Conservation (phyloP, 2,888 invertebrate genomes). For the Chrysodeixis includens region DNA sequence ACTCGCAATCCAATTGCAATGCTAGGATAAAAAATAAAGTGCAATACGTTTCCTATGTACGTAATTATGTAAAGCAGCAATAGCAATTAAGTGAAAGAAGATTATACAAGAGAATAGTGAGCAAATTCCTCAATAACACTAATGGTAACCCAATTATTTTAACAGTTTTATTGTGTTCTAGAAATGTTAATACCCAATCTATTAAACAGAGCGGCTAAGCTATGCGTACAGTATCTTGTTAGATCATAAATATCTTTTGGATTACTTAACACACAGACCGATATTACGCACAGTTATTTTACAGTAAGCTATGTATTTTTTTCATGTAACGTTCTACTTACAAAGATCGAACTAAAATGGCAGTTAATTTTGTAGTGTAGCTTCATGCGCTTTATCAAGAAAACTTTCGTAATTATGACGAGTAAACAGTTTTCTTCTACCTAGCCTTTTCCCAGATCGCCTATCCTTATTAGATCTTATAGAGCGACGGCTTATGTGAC, state of each 20-base stretch:
- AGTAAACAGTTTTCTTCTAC: too few relatives aligned
- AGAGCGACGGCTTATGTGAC: too few relatives aligned
- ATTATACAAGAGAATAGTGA: not conserved
- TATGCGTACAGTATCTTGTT: constrained; percentile 9
- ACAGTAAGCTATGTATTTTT: not conserved
- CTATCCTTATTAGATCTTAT: too few relatives aligned
- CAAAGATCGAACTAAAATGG: too few relatives aligned
- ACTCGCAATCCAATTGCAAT: too few relatives aligned
- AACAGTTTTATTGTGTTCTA: not conserved
- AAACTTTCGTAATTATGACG: too few relatives aligned
- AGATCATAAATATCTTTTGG: constrained; percentile 10
- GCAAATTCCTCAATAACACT: too few relatives aligned
- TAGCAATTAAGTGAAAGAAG: not conserved
- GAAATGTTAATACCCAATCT: not conserved
- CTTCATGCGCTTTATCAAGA: too few relatives aligned
- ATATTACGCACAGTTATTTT: not conserved
- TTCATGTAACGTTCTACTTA: not conserved
- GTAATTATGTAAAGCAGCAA: not conserved
- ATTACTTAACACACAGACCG: not conserved
- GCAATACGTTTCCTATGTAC: not conserved
- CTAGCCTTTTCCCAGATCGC: too few relatives aligned
- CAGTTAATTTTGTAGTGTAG: too few relatives aligned
- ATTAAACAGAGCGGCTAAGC: not conserved
- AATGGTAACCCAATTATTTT: too few relatives aligned
- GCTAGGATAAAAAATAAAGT: not conserved